Conservation (phyloP, 2,888 invertebrate species). For the Harpalus rufipes region DNA sequence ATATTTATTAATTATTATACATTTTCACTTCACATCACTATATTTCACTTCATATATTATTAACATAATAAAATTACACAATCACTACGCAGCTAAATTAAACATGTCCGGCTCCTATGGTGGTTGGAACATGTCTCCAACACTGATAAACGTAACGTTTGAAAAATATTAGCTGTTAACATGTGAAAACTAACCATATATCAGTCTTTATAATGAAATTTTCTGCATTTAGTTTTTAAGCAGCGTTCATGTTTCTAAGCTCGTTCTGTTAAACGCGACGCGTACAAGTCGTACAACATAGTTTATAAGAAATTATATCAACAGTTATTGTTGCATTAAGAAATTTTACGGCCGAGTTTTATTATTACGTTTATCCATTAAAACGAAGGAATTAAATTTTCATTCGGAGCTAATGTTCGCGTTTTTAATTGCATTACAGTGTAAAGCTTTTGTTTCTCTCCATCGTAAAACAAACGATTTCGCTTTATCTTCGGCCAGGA, state of each 20-base stretch:
- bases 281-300: conserved; percentile 43
- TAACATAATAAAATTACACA: no score
- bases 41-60: no score
- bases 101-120: no score
- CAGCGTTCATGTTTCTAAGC: conserved; percentile 41
- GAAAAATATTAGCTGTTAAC: no score
- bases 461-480: conserved; percentile 64
- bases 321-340: conserved; percentile 64
- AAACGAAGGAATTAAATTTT: conserved; percentile 61
- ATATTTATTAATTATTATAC: no score
- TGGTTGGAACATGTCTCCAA: no score
- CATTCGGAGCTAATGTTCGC: conserved; percentile 63
- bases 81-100: no score
- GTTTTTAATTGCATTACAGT: conserved; percentile 64
- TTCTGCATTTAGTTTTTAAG: conserved; percentile 56
- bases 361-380: conserved; percentile 63
- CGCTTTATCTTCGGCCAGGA: conserved; percentile 56
- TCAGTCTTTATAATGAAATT: conserved; percentile 2
- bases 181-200: no score
- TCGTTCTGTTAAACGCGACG: conserved; percentile 43
- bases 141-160: no score
- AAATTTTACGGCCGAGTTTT: conserved; percentile 60
- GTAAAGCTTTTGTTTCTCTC: conserved; percentile 55
- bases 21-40: no score
- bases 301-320: conserved; percentile 60